Conservation (phyloP, 2,888 invertebrate species). For the Rhodophaea formosa region DNA sequence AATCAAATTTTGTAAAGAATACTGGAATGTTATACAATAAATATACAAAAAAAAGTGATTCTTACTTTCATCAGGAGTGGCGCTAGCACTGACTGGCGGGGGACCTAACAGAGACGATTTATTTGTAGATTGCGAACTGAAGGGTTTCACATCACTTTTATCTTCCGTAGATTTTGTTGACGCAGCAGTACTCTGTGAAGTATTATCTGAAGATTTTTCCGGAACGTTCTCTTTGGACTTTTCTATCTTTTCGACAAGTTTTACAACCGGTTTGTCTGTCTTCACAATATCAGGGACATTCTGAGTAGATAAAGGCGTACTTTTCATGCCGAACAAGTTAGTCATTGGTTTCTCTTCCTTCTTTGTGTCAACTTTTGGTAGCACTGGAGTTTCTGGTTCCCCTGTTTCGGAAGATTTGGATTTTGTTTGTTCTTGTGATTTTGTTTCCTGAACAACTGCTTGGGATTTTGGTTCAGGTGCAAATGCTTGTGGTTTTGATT, state of each 20-base stretch:
- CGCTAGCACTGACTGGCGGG: conserved; percentile 28
- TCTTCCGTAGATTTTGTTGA: conserved; percentile 28
- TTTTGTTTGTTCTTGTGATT: conserved; percentile 15
- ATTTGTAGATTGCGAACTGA: conserved; percentile 36
- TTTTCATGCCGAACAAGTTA: conserved; percentile 52
- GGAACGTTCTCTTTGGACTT: conserved; percentile 54
- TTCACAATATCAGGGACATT: conserved; percentile 51
- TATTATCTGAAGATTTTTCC: conserved; percentile 35
- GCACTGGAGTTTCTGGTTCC: conserved; percentile 47
- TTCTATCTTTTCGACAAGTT: conserved; percentile 42
- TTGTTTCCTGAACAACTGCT: conserved; percentile 16
- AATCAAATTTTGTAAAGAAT: conserved; percentile 10
- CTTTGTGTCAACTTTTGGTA: conserved; percentile 34
- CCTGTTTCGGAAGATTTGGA: conserved; percentile 50
- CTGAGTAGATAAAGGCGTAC: conserved; percentile 36
- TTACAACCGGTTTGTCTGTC: conserved; percentile 38
- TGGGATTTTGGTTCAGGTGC: conserved; percentile 35
- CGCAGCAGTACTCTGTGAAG: conserved; percentile 21
- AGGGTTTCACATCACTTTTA: conserved; percentile 48
- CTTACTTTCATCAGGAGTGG: conserved; percentile 34
- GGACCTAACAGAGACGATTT: conserved; percentile 11
- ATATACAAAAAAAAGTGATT: conserved; percentile 6
- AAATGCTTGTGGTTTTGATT: conserved; percentile 37
- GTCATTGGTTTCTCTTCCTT: conserved; percentile 51
- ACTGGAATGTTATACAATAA: background rate